Percentiles rank a stretch among this genome's conserved stretches.
Evolutionary conservation across 2,797 vertebrate species (phyloP).

Genomic region (Phoxinus dragarum): DNA sequence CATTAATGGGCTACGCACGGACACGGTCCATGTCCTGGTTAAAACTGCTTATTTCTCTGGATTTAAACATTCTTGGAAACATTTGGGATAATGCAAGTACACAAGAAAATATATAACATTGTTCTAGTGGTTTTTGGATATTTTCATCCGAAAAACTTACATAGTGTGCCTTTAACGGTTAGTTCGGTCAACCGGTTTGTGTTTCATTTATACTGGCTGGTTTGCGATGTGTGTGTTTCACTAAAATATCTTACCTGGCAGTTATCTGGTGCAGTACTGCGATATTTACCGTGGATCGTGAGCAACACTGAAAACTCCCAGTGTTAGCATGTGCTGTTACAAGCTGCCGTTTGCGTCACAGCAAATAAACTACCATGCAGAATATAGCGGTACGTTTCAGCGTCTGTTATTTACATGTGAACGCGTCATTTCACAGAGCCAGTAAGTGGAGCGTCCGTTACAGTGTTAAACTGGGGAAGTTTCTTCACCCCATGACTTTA

Average conservation of each 20-base stretch:
- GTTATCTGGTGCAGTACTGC: conserved; percentile 33
- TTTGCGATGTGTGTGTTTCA: conserved; percentile 2
- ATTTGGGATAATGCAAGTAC: no score
- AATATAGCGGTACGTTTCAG: not conserved
- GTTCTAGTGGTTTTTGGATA: no score
- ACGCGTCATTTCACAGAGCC: not conserved
- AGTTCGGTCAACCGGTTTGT: conserved; percentile 9
- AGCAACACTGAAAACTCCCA: not conserved
- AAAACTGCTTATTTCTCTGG: no score
- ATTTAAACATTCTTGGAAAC: no score
- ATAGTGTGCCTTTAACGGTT: not conserved
- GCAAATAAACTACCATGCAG: conserved; percentile 35
- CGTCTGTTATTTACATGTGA: conserved; percentile 28
- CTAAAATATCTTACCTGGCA: conserved; percentile 14
- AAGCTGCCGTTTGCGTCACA: not conserved
- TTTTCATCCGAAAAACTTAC: no score
- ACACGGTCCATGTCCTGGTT: no score
- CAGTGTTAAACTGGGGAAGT: conserved; percentile 16
- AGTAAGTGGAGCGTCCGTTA: not conserved
- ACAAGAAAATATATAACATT: no score
- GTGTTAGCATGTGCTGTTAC: conserved; percentile 15
- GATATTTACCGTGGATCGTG: not conserved
- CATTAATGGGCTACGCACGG: no score
- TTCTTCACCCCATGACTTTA: not conserved
- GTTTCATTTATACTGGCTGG: conserved; percentile 15